A percentile compares a stretch with the other conserved stretches of the same genome.
These are phyloP conservation scores for Eristalis intricaria DNA, from an alignment of 2,888 invertebrate genomes.

Conservation along the genomic window DNA sequence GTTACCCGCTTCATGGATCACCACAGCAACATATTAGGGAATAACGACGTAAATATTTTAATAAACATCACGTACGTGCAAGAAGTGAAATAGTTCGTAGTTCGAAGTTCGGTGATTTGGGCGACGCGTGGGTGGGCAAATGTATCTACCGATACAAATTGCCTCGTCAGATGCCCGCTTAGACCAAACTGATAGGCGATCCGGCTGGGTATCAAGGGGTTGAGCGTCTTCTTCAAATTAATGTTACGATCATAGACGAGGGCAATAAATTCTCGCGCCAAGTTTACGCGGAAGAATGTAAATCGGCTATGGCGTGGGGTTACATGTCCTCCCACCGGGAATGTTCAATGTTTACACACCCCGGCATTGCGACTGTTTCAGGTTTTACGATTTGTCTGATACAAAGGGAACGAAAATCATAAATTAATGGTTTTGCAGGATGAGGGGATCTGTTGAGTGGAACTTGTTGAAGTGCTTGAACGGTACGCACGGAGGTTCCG, in stretches of 20 bases:
- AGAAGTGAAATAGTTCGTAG: constrained; percentile 10
- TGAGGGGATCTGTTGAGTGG: neutral
- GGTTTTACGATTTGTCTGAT: neutral
- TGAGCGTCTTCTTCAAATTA: neutral
- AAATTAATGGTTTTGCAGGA: neutral
- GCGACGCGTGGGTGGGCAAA: neutral
- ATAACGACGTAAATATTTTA: constrained; percentile 57
- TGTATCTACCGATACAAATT: neutral
- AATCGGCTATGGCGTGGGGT: neutral
- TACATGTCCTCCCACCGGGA: neutral
- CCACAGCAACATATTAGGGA: constrained; percentile 40
- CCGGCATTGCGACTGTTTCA: neutral
- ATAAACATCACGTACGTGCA: constrained; percentile 42
- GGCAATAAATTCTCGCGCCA: neutral
- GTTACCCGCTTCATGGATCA: constrained; percentile 8
- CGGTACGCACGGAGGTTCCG: neutral
- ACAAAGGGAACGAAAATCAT: neutral
- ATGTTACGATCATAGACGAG: neutral
- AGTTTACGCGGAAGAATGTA: neutral
- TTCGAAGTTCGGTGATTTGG: constrained; percentile 40
- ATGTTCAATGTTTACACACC: neutral
- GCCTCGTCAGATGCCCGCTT: neutral
- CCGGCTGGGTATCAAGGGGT: neutral
- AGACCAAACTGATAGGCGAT: neutral
- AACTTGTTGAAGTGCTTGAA: neutral